phyloP scores from a whole-genome alignment of 2,797 vertebrate genomes.

The Salmo trutta region DNA sequence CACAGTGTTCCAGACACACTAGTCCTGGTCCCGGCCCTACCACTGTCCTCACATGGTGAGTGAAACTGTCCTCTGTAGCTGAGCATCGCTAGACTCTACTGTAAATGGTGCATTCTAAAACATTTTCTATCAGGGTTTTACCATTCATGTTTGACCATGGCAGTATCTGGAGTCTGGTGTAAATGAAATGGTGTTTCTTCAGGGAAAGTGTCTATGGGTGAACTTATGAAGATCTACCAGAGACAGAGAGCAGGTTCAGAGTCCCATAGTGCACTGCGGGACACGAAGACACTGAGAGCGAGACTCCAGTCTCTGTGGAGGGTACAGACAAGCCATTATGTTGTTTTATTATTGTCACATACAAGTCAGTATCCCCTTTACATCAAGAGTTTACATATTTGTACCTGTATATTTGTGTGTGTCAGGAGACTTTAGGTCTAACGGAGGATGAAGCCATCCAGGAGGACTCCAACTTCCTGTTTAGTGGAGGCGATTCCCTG shows the following conservation, averaged over 20 bases:
- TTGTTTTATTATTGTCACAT: not conserved
- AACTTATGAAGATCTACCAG: constrained; percentile 81
- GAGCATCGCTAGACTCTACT: not conserved
- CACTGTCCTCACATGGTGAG: constrained; percentile 88
- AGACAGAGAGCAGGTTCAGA: constrained; percentile 65
- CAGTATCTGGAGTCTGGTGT: not conserved
- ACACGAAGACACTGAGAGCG: constrained; percentile 73
- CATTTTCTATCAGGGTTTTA: not conserved
- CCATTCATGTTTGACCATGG: not conserved
- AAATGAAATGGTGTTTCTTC: constrained; percentile 19
- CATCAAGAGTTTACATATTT: not conserved
- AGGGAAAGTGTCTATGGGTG: constrained; percentile 88
- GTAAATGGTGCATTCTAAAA: not conserved
- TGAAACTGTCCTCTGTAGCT: not conserved
- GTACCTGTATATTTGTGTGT: constrained; percentile 14
- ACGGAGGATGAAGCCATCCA: constrained; percentile 65
- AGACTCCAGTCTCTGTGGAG: constrained; percentile 85
- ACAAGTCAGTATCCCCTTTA: not conserved
- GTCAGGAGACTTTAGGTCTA: constrained; percentile 80
- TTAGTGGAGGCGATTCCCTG: constrained; percentile 91
- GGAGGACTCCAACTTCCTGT: constrained; percentile 81
- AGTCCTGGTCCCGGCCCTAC: constrained; percentile 78
- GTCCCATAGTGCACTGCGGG: constrained; percentile 51
- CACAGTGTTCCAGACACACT: constrained; percentile 86
- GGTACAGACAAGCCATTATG: constrained; percentile 67